These are phyloP conservation scores for Bursaphelenchus mucronatus DNA, from an alignment of 1,140 invertebrate species.

Conservation along the genomic window DNA sequence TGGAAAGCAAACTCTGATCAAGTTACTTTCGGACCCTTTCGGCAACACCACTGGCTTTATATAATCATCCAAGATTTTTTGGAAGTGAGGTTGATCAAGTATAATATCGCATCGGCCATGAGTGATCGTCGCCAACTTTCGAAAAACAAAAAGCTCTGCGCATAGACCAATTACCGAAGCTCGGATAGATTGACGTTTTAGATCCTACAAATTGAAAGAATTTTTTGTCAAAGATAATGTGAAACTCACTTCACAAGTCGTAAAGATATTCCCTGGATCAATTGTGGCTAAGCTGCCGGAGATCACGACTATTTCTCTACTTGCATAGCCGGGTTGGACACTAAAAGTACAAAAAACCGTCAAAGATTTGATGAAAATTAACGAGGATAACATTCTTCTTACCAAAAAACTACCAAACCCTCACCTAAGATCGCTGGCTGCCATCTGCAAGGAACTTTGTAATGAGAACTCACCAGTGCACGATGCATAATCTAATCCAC, in stretches of 20 bases:
- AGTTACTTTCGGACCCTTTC: constrained; percentile 69
- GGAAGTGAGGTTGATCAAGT: constrained; percentile 82
- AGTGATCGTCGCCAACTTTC: constrained; percentile 76
- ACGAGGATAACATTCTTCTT: no score
- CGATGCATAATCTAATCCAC: constrained; percentile 58
- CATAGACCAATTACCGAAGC: constrained; percentile 89
- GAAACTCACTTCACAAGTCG: constrained; percentile 71
- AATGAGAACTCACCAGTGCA: constrained; percentile 83
- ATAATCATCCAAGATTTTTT: constrained; percentile 69
- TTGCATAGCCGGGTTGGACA: constrained; percentile 84
- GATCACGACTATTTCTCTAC: constrained; percentile 78
- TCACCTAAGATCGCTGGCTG: constrained; percentile 73
- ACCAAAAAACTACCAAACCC: neutral
- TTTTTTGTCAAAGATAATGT: constrained; percentile 14
- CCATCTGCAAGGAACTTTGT: constrained; percentile 86
- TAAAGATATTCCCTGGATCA: constrained; percentile 85
- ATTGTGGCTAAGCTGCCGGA: constrained; percentile 90
- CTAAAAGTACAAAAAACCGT: constrained; percentile 58
- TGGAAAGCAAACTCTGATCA: constrained; percentile 84
- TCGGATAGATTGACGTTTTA: constrained; percentile 68
- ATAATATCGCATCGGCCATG: constrained; percentile 77
- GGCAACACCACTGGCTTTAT: constrained; percentile 77
- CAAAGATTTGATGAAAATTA: neutral
- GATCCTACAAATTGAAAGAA: constrained; percentile 52
- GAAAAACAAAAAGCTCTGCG: constrained; percentile 87